Evolutionary conservation across 2,797 vertebrate species (phyloP), one percentile per base, ranked within the genome.

Genomic region (Rhinophrynus dorsalis): DNA sequence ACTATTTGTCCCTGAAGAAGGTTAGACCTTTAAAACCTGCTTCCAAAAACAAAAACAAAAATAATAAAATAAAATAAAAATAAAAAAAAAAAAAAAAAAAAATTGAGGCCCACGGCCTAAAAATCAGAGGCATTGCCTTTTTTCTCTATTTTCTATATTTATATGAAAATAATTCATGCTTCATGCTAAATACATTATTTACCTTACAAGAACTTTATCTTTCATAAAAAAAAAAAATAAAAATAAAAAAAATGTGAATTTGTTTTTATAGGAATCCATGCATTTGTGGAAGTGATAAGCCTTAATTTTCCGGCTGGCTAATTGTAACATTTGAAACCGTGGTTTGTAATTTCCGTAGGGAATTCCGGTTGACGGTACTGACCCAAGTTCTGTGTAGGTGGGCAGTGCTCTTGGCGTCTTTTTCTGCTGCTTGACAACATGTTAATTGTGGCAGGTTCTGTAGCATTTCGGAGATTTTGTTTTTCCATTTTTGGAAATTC

Each of bases 141-240:
- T 68, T 93, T 93, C 90, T 94, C 92, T 96, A 95, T 90, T 92
- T 92, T 95, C 93, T 96, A 92, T 93, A 92, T 95, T 97, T 95
- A 95, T 98, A 98, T 94, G 96, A 98, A 98, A 98, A 98, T 97
- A 98, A 97, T 94, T 95, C 96, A 98, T 98, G 96, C 96, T 96
- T 96, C 96, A 98, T 98, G 96, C 96, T 98, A 98, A 97, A 98
- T 97, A 98, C 96, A 96, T 94, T 76, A 93, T 97, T 96, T 97
- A 97, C 96, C 93, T 95, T 97, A 98, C 95, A 96, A 94, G 93
- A 94, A 96, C 50, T 86, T 89, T 82, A 83, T 86, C 92, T 97
- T 92, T 94, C 91, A 94, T 93, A 95, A 86, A n/a, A n/a, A n/a
- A n/a, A n/a, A 77, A 60, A 75, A 45, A 44, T 3, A 13, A 47